Conservation (phyloP, 2,797 vertebrate genomes). For the Salarias fasciatus region DNA sequence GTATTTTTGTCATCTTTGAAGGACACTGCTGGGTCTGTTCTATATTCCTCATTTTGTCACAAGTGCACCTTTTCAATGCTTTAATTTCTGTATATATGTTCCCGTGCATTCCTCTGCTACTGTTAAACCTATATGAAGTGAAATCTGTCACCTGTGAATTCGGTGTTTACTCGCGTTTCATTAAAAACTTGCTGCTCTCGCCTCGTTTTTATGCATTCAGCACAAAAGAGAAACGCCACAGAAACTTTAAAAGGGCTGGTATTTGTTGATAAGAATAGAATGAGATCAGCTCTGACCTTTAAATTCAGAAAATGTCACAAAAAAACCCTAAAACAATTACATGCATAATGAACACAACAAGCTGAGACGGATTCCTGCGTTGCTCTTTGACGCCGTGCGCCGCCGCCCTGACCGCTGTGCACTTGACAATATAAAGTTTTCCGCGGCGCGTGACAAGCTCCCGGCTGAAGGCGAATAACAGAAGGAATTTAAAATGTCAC, state of each 20-base stretch:
- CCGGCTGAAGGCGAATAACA: slow-evolving; percentile 43
- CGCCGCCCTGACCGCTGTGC: background rate
- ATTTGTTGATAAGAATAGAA: background rate
- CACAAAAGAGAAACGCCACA: too few relatives aligned
- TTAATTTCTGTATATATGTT: too few relatives aligned
- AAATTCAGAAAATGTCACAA: slow-evolving; percentile 8
- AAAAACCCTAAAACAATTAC: background rate
- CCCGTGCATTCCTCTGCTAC: too few relatives aligned
- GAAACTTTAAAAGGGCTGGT: too few relatives aligned
- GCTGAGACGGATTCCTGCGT: background rate
- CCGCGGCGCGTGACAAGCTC: slow-evolving; percentile 21
- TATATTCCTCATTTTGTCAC: too few relatives aligned
- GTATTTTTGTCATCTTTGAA: background rate
- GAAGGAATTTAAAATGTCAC: slow-evolving; percentile 68
- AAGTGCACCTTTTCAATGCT: too few relatives aligned
- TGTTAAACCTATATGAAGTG: too few relatives aligned
- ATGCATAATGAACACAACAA: background rate
- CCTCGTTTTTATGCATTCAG: too few relatives aligned
- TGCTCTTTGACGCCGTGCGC: too few relatives aligned
- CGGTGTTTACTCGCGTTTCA: too few relatives aligned
- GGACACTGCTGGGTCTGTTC: background rate
- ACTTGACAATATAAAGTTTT: slow-evolving; percentile 35
- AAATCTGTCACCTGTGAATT: too few relatives aligned
- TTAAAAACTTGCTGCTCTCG: too few relatives aligned
- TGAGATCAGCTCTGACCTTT: background rate